These are phyloP conservation scores for Elaphurus davidianus DNA, from an alignment of 2,113 vertebrate genomes.

Conservation along the genomic window DNA sequence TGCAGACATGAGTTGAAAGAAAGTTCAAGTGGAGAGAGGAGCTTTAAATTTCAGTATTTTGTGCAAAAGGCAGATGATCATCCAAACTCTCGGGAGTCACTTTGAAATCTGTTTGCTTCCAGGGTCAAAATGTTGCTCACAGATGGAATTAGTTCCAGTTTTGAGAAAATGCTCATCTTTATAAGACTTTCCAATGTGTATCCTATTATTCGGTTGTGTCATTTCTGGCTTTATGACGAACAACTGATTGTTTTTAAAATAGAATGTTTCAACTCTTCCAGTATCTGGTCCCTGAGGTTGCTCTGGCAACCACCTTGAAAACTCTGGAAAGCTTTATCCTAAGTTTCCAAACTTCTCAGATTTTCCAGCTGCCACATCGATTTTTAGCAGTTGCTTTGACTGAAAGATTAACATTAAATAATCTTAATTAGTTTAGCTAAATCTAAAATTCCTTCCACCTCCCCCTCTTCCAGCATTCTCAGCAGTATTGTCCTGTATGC, in stretches of 20 bases:
- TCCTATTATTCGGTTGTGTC: conserved; percentile 50
- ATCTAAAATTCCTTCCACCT: neutral
- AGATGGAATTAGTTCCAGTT: neutral
- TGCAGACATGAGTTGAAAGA: neutral
- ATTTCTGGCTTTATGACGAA: conserved; percentile 27
- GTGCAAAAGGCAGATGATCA: neutral
- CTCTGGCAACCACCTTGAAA: conserved; percentile 66
- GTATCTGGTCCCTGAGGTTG: conserved; percentile 42
- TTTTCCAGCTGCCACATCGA: neutral
- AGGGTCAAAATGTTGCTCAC: neutral
- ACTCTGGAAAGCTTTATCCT: neutral
- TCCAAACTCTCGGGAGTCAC: neutral
- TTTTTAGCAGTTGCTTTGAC: neutral
- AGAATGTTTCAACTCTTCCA: conserved; percentile 45
- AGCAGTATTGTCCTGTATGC: accelerated
- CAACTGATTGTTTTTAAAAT: conserved; percentile 63
- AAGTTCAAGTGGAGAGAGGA: neutral
- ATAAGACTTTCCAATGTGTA: neutral
- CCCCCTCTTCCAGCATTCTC: no score
- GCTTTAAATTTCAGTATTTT: neutral
- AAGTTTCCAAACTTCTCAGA: conserved; percentile 12
- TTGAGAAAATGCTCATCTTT: neutral
- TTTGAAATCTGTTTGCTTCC: neutral
- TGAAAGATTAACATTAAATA: neutral
- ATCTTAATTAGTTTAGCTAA: neutral